These are phyloP conservation scores for Ophiodon elongatus DNA, from an alignment of 2,113 vertebrate species.

Conservation along the genomic window DNA sequence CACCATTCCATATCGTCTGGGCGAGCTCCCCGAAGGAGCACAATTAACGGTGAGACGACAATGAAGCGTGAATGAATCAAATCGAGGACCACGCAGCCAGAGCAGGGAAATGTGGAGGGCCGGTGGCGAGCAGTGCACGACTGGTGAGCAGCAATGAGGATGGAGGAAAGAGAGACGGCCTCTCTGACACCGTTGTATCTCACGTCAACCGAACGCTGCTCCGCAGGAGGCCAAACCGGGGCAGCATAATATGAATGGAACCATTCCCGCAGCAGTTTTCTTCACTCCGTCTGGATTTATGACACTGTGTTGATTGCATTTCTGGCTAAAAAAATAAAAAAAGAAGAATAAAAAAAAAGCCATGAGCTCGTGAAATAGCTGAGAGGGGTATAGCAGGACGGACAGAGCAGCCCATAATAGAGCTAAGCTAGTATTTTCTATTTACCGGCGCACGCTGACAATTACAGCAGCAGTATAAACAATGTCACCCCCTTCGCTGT, in stretches of 20 bases:
- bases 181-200: constrained; percentile 34
- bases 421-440: constrained; percentile 42
- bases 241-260: constrained; percentile 28
- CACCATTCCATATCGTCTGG: constrained; percentile 20
- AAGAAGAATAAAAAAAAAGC: constrained; percentile 9
- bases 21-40: constrained; percentile 30
- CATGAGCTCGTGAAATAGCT: constrained; percentile 45
- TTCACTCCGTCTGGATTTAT: constrained; percentile 49
- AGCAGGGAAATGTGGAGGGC: constrained; percentile 10
- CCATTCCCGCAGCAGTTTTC: constrained; percentile 39
- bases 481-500: neutral
- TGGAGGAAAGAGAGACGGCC: neutral
- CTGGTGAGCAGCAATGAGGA: constrained; percentile 30
- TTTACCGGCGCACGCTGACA: constrained; percentile 37
- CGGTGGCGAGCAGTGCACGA: constrained; percentile 17
- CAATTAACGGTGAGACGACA: constrained; percentile 62
- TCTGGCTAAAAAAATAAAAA: constrained; percentile 54
- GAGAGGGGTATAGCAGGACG: constrained; percentile 8
- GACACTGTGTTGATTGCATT: constrained; percentile 52
- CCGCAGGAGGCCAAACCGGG: constrained; percentile 26
- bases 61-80: constrained; percentile 58
- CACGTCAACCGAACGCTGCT: constrained; percentile 20
- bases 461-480: constrained; percentile 43
- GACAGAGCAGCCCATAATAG: constrained; percentile 27
- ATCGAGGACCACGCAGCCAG: constrained; percentile 33